Evolutionary conservation across 1,140 invertebrate genomes (phyloP), one percentile per base, ranked within the genome.

Genomic region (Brachionus calyciflorus): DNA sequence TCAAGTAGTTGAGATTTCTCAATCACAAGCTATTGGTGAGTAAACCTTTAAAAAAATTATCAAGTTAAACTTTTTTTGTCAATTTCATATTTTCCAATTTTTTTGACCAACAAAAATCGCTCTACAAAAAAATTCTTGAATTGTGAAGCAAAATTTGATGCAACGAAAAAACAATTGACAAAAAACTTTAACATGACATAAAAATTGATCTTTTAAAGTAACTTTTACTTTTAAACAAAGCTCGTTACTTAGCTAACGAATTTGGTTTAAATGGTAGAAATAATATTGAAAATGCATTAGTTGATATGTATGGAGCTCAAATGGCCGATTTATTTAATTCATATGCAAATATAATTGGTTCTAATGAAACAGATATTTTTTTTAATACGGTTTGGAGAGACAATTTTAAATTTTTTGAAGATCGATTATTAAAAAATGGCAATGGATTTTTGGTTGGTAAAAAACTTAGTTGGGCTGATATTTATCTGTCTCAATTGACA

Each of bases 371-470:
- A 17, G n/a, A n/a, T n/a, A n/a, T n/a, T n/a, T n/a, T n/a, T n/a
- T 63, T 63, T 0, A 19, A 37, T 63, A 5, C 12, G 19, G 21
- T 40, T 0, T 21, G 30, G 17, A 40, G 3, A 14, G 12, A 19
- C 33, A 63, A 63, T 40, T 19, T 70, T 5, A 37, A 21, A 21
- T 49, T 70, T 49, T 70, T 70, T 51, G 68, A 70, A 28, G 41
- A 48, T n/a, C 44, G 68, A 70, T 19, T 70, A 6, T 19, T 17
- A n/a, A 70, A 70, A 48, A 70, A 70, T 70, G 40, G 68, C 19
- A 46, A 21, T 48, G 68, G 68, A 2, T 70, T 46, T 51, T 41
- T 70, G 12, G 68, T 70, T 19, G 68, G 68, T 21, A 9, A 7
- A 6, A 51, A 70, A 48, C 5, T 70, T 46, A 46, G 40, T 7